Percentiles rank a stretch among this genome's conserved stretches.
Evolutionary conservation across 2,888 invertebrate genomes (phyloP).

Genomic region (Copidosoma aretas): DNA sequence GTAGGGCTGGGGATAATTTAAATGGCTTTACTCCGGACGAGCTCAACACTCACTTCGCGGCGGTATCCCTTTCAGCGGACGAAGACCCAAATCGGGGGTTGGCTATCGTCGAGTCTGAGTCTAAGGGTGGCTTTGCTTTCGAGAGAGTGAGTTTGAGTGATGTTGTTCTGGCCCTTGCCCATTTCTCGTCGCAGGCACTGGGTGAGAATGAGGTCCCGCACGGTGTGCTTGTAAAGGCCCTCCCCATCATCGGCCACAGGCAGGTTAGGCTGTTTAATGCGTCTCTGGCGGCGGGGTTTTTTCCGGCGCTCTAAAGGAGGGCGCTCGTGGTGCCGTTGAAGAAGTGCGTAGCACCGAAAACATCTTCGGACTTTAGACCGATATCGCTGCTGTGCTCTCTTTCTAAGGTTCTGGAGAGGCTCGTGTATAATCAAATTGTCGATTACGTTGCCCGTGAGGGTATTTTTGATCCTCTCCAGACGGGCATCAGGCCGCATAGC

Average conservation of each 20-base stretch:
- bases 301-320: conserved; percentile 2
- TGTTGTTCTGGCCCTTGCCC: background rate
- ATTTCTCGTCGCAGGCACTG: background rate
- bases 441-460: background rate
- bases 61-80: background rate
- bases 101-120: background rate
- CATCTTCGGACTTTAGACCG: background rate
- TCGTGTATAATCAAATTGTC: background rate
- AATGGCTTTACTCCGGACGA: background rate
- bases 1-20: background rate
- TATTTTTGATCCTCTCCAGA: background rate
- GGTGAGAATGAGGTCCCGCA: conserved; percentile 8
- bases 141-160: background rate
- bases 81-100: background rate
- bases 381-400: background rate
- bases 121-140: background rate
- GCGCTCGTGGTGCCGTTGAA: background rate
- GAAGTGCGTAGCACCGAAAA: background rate
- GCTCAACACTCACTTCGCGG: background rate
- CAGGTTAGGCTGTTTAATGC: background rate
- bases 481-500: background rate
- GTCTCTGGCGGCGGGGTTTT: background rate
- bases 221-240: background rate
- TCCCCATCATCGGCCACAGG: background rate
- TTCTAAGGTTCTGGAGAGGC: background rate